Conservation (phyloP, 1,140 invertebrate genomes). For the Paraescarpia echinospica region DNA sequence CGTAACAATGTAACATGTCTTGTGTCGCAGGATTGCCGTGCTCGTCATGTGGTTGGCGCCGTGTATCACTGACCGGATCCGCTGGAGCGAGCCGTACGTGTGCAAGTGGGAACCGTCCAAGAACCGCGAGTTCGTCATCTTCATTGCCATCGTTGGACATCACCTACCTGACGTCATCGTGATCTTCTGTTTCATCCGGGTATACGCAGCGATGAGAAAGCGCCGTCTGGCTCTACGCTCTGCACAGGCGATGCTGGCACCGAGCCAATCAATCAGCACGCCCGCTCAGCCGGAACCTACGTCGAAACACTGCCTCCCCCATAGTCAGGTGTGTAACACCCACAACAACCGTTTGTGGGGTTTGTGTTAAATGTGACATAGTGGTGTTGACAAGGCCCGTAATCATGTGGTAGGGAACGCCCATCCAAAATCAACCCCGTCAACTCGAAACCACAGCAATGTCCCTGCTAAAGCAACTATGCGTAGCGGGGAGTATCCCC, state of each 20-base stretch:
- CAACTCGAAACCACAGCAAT: no score
- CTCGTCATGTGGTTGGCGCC: slow-evolving; percentile 51
- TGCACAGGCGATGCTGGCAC: not conserved
- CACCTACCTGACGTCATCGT: slow-evolving; percentile 51
- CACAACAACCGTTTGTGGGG: no score
- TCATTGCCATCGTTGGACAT: slow-evolving; percentile 54
- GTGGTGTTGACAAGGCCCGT: no score
- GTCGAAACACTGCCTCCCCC: not conserved
- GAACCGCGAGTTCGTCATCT: slow-evolving; percentile 53
- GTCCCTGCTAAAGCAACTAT: no score
- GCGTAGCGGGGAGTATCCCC: no score
- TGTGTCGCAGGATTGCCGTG: slow-evolving; percentile 43
- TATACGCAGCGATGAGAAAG: slow-evolving; percentile 13
- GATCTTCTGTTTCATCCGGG: slow-evolving; percentile 45
- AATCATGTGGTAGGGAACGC: no score
- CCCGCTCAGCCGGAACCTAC: not conserved
- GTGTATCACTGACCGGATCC: slow-evolving; percentile 49
- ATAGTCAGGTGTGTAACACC: not conserved
- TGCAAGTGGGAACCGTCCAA: slow-evolving; percentile 54
- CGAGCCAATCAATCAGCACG: not conserved
- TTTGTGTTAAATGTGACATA: no score
- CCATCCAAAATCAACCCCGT: no score
- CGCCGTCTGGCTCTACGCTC: not conserved
- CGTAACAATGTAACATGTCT: not conserved
- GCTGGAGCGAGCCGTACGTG: slow-evolving; percentile 35